Base-by-base conservation (phyloP, 2,113 vertebrate genomes). In the Ailuropoda melanoleuca region DNA sequence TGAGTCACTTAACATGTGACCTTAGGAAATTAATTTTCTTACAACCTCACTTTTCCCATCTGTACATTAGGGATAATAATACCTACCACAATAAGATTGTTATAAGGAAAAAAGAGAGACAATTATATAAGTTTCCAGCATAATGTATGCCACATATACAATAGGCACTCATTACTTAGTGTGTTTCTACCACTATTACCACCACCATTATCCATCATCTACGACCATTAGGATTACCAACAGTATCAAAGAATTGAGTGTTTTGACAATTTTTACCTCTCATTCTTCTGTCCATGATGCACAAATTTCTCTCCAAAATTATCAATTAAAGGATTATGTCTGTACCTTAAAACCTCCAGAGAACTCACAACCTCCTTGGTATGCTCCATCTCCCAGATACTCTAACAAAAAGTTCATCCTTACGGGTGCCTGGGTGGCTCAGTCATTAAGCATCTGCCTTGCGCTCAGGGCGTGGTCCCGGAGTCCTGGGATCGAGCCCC, bases 241-340 rank as follows among this genome's bases (percentile, higher is more conserved):
- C 19, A 26, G 9, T 46, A 50, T 19, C 70, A 62, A 85, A 70
- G 50, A 83, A 89, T 23, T 34, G 6, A 77, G 56, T 39, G 12
- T 87, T 37, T 94, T 88, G 85, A 75, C 66, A 82, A 24, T 77
- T 74, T 60, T 89, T 56, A 53, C 48, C 55, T 82, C 46, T 92
- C 55, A 46, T 48, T 96, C 48, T 39, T 80, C 74, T 80, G 55
- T 68, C 26, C 34, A 21, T 11, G 10, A 31, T 66, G 31, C 39
- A 70, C 56, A 78, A 48, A 74, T 39, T 93, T 43, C 21, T 78
- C 43, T 93, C 34, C 4, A 95, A 98, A 91, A 77, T 88, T 55
- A 85, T 62, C 58, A 93, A 11, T 85, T 58, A 75, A 93, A 94
- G 82, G 21, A 46, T 87, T 50, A 53, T 34, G 8, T 78, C 64